Conservation (phyloP, 1,140 invertebrate genomes). For the Calliphora vicina region DNA sequence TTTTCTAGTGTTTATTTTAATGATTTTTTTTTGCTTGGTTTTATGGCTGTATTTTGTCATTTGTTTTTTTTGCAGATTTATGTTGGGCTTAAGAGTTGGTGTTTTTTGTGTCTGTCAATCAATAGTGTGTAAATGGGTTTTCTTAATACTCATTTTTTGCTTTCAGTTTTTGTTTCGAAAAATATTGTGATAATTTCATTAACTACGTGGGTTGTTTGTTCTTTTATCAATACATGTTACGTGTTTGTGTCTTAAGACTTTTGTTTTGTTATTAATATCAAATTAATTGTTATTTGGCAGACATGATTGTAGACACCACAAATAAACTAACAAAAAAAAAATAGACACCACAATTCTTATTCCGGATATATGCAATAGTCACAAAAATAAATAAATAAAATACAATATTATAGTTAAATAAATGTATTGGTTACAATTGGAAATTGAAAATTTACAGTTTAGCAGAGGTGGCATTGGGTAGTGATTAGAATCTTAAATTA, state of each 20-base stretch:
- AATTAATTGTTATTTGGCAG: background rate
- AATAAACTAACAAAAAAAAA: background rate
- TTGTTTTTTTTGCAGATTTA: background rate
- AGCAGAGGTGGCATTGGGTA: background rate
- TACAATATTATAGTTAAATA: background rate
- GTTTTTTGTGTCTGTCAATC: slow-evolving; percentile 4
- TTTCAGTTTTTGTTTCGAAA: background rate
- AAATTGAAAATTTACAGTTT: background rate
- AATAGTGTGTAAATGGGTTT: background rate
- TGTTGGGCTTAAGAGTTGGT: background rate
- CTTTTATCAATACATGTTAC: background rate
- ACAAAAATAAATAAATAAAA: background rate
- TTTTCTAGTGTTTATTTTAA: background rate
- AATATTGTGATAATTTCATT: slow-evolving; percentile 1
- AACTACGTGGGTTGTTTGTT: background rate
- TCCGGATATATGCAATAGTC: background rate
- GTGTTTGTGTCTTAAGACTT: slow-evolving; percentile 28
- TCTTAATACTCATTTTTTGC: background rate
- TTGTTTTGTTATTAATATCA: slow-evolving; percentile 18
- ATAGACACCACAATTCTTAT: background rate
- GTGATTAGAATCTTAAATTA: too few species aligned
- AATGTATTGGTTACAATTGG: background rate
- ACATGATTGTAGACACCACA: too few species aligned
- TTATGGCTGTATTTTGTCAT: background rate
- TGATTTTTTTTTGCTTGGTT: background rate